Percentiles rank a stretch among this genome's conserved stretches.
Evolutionary conservation across 2,113 vertebrate genomes (phyloP).

Genomic region (Laticauda laticaudata): DNA sequence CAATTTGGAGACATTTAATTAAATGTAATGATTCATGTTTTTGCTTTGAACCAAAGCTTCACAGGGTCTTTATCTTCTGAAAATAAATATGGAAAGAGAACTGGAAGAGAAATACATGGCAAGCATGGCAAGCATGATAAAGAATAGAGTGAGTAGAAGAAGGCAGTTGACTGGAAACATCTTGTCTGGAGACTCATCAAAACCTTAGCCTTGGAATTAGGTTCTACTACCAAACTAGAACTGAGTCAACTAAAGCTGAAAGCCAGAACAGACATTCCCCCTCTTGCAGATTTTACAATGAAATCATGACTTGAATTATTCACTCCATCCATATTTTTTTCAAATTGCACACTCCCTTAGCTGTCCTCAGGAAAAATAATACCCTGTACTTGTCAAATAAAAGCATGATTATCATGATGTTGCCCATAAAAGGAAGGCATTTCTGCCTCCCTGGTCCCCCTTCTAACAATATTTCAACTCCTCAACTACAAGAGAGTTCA

Average conservation of each 20-base stretch:
- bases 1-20: neutral
- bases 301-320: conserved; percentile 56
- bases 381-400: conserved; percentile 45
- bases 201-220: neutral
- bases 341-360: conserved; percentile 41
- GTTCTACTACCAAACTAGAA: neutral
- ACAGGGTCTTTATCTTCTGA: neutral
- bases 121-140: neutral
- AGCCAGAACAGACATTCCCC: neutral
- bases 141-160: neutral
- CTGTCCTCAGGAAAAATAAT: conserved; percentile 42
- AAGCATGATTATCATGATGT: neutral
- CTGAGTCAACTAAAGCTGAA: neutral
- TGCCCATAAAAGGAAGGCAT: conserved; percentile 35
- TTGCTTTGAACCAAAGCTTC: neutral
- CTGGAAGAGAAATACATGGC: neutral
- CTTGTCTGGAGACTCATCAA: neutral
- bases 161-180: neutral
- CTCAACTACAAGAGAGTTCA: neutral
- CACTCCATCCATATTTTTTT: conserved; percentile 43
- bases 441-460: conserved; percentile 25
- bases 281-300: conserved; percentile 27
- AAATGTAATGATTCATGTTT: neutral
- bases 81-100: neutral
- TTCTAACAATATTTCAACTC: conserved; percentile 14